A percentile compares a stretch with the other conserved stretches of the same genome.
These are phyloP conservation scores for Drosophila navojoa DNA, from an alignment of 1,140 invertebrate species.

Conservation along the genomic window DNA sequence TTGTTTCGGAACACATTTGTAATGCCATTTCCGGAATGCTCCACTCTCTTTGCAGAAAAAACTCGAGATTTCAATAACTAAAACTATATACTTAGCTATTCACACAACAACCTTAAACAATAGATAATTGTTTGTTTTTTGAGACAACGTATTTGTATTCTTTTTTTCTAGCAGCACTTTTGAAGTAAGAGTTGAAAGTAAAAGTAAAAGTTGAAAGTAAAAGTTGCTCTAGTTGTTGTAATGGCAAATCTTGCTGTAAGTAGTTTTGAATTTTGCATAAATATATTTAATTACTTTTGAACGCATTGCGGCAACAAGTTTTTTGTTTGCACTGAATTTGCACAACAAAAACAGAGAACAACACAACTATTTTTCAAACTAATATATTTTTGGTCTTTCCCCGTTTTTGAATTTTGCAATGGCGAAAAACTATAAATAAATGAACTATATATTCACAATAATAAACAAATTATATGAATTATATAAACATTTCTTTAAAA, in stretches of 20 bases:
- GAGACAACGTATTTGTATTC: conserved; percentile 20
- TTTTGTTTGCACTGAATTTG: conserved; percentile 13
- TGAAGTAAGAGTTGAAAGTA: conserved; percentile 2
- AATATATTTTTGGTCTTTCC: conserved; percentile 77
- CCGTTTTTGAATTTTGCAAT: conserved; percentile 75
- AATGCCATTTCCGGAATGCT: conserved; percentile 40
- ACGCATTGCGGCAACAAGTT: conserved; percentile 27
- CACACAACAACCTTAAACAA: conserved; percentile 16
- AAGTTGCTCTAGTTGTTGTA: conserved; percentile 41
- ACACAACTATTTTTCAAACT: conserved; percentile 63
- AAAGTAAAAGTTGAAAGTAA: conserved; percentile 10
- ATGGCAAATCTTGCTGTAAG: conserved; percentile 46
- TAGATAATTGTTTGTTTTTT: conserved; percentile 27
- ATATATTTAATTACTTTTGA: conserved; percentile 32
- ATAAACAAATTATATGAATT: conserved; percentile 7
- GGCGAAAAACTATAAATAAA: conserved; percentile 27
- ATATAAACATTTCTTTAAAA: neutral
- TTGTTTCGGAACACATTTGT: conserved; percentile 52
- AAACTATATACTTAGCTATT: conserved; percentile 27
- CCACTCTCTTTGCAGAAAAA: conserved; percentile 61
- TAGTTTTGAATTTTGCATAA: conserved; percentile 59
- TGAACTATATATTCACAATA: neutral
- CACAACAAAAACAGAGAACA: conserved; percentile 11
- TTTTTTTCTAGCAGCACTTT: conserved; percentile 36
- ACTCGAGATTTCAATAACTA: conserved; percentile 9